Conservation (phyloP, 2,113 vertebrate genomes). For the Orcinus orca region DNA sequence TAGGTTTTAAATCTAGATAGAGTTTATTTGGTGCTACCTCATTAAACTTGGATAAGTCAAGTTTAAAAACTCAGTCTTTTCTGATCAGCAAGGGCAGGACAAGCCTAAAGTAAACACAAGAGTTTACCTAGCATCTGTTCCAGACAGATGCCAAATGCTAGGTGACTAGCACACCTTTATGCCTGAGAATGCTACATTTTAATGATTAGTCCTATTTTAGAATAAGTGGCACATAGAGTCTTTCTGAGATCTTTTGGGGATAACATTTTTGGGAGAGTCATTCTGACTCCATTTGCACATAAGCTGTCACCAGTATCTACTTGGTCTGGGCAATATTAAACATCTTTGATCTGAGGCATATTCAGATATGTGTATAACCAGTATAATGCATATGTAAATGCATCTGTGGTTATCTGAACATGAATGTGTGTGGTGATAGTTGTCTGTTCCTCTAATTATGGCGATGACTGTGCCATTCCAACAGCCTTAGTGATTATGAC, state of each 20-base stretch:
- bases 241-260: neutral
- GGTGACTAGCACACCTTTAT: neutral
- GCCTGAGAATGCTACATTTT: neutral
- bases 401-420: neutral
- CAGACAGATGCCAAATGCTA: neutral
- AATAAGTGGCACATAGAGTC: neutral
- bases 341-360: neutral
- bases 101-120: conserved; percentile 20
- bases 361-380: neutral
- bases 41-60: conserved; percentile 50
- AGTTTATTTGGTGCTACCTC: conserved; percentile 32
- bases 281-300: neutral
- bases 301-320: neutral
- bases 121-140: conserved; percentile 12
- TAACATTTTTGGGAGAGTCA: neutral
- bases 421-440: neutral
- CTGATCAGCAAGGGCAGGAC: neutral
- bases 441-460: neutral
- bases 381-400: neutral
- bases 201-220: neutral
- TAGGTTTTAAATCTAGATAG: conserved; percentile 57
- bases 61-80: conserved; percentile 46
- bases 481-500: neutral
- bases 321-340: neutral
- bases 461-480: neutral